Percentiles rank a stretch among this genome's conserved stretches.
These are phyloP conservation scores for Meleagris gallopavo DNA, from an alignment of 2,113 vertebrate genomes.

Conservation along the genomic window DNA sequence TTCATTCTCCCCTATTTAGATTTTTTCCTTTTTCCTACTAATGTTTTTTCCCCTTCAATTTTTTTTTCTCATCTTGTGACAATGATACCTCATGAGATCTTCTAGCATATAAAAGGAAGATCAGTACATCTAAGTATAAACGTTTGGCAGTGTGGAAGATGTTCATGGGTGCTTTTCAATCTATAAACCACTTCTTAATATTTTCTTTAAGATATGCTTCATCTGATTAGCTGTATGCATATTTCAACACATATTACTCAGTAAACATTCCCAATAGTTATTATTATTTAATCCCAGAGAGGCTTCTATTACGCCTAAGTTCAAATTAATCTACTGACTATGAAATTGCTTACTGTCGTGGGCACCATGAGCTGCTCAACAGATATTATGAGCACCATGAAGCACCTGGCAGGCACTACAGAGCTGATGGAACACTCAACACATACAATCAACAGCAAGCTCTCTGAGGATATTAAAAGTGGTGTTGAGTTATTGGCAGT, in stretches of 20 bases:
- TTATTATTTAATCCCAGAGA: conserved; percentile 1
- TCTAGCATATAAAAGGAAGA: not conserved
- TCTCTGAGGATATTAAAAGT: not conserved
- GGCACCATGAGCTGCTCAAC: not conserved
- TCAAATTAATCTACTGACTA: conserved; percentile 22
- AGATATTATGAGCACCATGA: not conserved
- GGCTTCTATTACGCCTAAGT: not conserved
- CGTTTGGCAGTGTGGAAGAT: not conserved
- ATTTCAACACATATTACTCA: not conserved
- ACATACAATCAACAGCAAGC: not conserved
- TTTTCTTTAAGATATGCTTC: not conserved
- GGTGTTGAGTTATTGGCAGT: not conserved
- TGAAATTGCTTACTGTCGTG: not conserved
- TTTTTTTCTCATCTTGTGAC: not conserved
- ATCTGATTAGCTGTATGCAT: not conserved
- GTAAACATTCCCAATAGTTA: not conserved
- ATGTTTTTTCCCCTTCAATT: not conserved
- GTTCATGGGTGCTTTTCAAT: not conserved
- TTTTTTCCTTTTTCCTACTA: not conserved
- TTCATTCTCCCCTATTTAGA: not conserved
- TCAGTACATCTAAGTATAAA: not conserved
- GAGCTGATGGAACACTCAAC: not conserved
- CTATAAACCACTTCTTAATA: not conserved
- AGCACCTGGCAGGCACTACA: conserved; percentile 3
- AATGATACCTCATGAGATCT: not conserved